Evolutionary conservation across 1,140 invertebrate species (phyloP), one percentile per base, ranked within the genome.

Genomic region (Hyposmocoma kahamanoa): DNA sequence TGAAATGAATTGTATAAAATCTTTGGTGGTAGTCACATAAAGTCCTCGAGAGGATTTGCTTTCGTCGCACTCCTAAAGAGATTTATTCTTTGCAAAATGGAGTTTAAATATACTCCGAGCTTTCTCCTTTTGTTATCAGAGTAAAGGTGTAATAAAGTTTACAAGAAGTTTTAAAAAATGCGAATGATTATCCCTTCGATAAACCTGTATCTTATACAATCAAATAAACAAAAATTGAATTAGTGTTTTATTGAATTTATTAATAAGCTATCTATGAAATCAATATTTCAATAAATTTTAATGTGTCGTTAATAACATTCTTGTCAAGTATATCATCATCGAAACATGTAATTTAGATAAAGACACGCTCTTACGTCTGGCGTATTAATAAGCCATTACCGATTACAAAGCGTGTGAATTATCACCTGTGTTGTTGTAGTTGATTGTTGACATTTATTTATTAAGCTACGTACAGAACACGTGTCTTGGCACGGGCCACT

Each of bases 1-100:
- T 64, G 66, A 73, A 80, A 77, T 77, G 72, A 74, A 80, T 77
- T 77, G 67, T 77, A 74, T 72, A 72, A 77, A 76, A 72, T 69
- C 63, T 74, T 72, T 71, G 70, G 62, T 72, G 62, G 59, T 62
- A 72, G 59, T 67, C 71, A 69, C 62, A 71, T 69, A 76, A 74
- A 79, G 61, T 74, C 67, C 65, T 71, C 61, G 56, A 53, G 58
- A 69, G 65, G 68, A 67, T 72, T 67, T 68, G 62, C 70, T 75
- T 72, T 70, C 58, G 53, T 67, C 67, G 66, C 67, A 64, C 36
- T 66, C 42, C 54, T 59, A 48, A 56, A 60, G 59, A 62, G 64
- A 68, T 73, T 73, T 73, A 67, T 72, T 62, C 54, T 43, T 49
- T 62, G 50, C 61, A 61, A 70, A 70, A 63, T 60, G 51, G 51